These are phyloP conservation scores for Labroides dimidiatus DNA, from an alignment of 2,797 vertebrate genomes.

Conservation along the genomic window DNA sequence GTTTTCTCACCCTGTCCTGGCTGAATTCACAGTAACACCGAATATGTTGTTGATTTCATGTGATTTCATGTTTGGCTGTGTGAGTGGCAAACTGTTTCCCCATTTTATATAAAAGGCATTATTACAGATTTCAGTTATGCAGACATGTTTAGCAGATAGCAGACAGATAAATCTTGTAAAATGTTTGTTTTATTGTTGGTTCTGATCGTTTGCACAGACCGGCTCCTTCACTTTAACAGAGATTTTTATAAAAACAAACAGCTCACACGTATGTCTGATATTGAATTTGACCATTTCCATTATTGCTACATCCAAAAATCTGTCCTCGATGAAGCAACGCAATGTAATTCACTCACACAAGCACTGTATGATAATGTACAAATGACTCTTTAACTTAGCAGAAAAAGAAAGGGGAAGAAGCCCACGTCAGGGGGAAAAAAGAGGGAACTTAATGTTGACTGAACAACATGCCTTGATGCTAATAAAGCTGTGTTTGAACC, in stretches of 20 bases:
- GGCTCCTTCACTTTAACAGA: conserved; percentile 42
- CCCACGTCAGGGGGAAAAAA: conserved; percentile 17
- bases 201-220: conserved; percentile 56
- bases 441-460: conserved; percentile 27
- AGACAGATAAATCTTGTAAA: conserved; percentile 54
- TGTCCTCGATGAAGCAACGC: conserved; percentile 38
- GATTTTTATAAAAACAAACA: conserved; percentile 29
- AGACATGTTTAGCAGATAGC: conserved; percentile 14
- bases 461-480: conserved; percentile 56
- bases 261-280: conserved; percentile 19
- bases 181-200: conserved; percentile 62
- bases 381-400: conserved; percentile 39
- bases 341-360: conserved; percentile 34
- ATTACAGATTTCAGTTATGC: background rate
- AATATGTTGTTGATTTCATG: background rate
- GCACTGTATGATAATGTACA: conserved; percentile 53
- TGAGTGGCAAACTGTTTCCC: background rate
- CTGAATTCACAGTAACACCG: background rate
- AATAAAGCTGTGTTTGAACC: conserved; percentile 74
- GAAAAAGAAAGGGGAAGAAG: conserved; percentile 18
- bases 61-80: background rate
- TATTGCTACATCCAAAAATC: conserved; percentile 53
- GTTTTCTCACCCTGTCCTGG: background rate
- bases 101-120: background rate
- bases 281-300: conserved; percentile 19